phyloP scores from a whole-genome alignment of 2,888 invertebrate genomes.

The Sesia apiformis region DNA sequence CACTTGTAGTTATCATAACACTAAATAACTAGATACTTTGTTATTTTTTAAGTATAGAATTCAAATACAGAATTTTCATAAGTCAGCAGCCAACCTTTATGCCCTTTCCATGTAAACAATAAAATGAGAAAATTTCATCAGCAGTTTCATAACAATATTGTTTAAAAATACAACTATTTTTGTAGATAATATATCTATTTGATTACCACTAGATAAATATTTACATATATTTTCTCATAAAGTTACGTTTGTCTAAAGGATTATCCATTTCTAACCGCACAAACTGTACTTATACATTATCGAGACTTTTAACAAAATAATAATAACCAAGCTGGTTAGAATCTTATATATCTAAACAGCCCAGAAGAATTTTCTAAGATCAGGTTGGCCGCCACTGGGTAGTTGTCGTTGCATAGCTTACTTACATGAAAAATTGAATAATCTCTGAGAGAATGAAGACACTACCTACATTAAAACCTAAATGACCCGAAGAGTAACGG shows the following conservation, averaged over 20 bases:
- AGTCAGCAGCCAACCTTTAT: conserved; percentile 23
- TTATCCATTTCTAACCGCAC: conserved; percentile 46
- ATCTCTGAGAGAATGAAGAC: conserved; percentile 16
- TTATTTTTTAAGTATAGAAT: conserved; percentile 37
- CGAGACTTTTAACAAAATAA: conserved; percentile 8
- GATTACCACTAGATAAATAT: conserved; percentile 67
- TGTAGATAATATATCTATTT: conserved; percentile 70
- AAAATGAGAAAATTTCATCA: conserved; percentile 21
- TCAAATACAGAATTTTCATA: conserved; percentile 35
- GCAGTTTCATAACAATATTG: conserved; percentile 38
- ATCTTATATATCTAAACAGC: neutral
- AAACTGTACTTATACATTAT: conserved; percentile 21
- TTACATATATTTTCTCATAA: conserved; percentile 63
- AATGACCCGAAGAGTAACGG: too few relatives aligned
- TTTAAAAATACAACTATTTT: conserved; percentile 71
- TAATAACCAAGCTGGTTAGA: conserved; percentile 16
- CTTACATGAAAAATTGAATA: conserved; percentile 31
- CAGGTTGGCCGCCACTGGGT: conserved; percentile 11
- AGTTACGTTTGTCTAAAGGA: conserved; percentile 58
- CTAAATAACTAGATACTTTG: conserved; percentile 30
- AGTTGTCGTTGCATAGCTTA: conserved; percentile 29
- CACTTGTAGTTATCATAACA: conserved; percentile 52
- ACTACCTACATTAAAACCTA: neutral
- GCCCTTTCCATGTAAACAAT: conserved; percentile 18
- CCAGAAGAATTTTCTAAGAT: neutral